Evolutionary conservation across 2,113 vertebrate genomes (phyloP).

Genomic region (Felis chaus): DNA sequence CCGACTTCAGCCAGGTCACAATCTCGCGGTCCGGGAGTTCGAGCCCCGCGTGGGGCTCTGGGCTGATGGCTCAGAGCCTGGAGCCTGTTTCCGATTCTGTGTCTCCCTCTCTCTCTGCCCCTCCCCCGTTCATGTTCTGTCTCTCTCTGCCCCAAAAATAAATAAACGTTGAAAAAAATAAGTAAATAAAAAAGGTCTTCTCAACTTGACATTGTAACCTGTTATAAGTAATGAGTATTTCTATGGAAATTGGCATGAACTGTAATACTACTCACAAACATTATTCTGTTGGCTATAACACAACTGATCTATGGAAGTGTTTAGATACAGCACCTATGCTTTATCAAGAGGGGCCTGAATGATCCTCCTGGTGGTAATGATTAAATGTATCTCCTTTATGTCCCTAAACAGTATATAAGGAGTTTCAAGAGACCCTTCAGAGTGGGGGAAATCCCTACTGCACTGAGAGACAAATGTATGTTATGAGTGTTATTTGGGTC

Average conservation of each 20-base stretch:
- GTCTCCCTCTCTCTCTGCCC: too few species aligned
- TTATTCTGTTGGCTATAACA: constrained; percentile 28
- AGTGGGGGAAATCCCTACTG: background rate
- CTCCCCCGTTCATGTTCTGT: too few species aligned
- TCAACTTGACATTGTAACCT: background rate
- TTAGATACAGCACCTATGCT: background rate
- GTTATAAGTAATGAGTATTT: constrained; percentile 38
- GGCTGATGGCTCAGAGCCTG: too few species aligned
- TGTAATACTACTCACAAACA: background rate
- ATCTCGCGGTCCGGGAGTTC: too few species aligned
- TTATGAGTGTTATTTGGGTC: background rate
- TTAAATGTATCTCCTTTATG: background rate
- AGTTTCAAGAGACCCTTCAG: background rate
- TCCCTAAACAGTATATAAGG: background rate
- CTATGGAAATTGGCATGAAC: constrained; percentile 46
- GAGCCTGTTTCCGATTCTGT: too few species aligned
- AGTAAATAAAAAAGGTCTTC: background rate
- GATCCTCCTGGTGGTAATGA: background rate
- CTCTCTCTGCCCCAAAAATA: too few species aligned
- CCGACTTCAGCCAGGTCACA: too few species aligned
- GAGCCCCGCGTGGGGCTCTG: too few species aligned
- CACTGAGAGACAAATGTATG: background rate
- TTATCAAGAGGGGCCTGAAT: background rate
- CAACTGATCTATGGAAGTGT: background rate
- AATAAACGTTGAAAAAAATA: too few species aligned